phyloP scores from a whole-genome alignment of 2,888 invertebrate species.

The Tholera decimalis region DNA sequence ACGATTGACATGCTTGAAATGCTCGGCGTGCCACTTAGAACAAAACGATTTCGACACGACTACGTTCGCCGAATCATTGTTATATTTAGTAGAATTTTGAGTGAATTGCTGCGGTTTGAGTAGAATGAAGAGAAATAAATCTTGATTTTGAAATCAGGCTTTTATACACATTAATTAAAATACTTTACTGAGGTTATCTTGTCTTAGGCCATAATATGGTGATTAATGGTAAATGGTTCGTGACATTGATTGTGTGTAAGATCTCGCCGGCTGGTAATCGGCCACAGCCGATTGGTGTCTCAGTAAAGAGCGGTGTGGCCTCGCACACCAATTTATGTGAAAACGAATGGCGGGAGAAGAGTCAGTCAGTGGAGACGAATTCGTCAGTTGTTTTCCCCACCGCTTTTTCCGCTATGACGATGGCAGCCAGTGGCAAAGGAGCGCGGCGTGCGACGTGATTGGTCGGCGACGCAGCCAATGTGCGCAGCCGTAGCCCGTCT shows the following conservation, averaged over 20 bases:
- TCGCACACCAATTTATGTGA: conserved; percentile 77
- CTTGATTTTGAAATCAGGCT: neutral
- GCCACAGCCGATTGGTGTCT: conserved; percentile 80
- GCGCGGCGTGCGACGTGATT: conserved; percentile 75
- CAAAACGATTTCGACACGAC: conserved; percentile 22
- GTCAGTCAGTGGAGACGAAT: conserved; percentile 75
- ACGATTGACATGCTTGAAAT: conserved; percentile 32
- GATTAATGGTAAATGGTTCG: conserved; percentile 39
- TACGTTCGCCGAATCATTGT: conserved; percentile 43
- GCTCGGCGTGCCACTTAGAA: conserved; percentile 6
- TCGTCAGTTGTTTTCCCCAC: conserved; percentile 84
- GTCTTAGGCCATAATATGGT: neutral
- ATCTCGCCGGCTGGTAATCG: conserved; percentile 65
- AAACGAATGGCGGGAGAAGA: conserved; percentile 80
- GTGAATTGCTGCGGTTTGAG: conserved; percentile 28
- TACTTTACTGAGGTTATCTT: conserved; percentile 11
- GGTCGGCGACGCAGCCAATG: conserved; percentile 81
- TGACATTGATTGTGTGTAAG: conserved; percentile 55
- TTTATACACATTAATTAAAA: conserved; percentile 3
- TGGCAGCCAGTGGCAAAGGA: conserved; percentile 77
- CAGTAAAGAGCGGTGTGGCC: conserved; percentile 79
- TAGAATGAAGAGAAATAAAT: conserved; percentile 40
- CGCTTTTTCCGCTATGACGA: conserved; percentile 79
- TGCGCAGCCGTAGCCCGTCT: conserved; percentile 69
- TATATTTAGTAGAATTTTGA: conserved; percentile 48